Conservation (phyloP, 2,113 vertebrate species). For the Rhinoderma darwinii region DNA sequence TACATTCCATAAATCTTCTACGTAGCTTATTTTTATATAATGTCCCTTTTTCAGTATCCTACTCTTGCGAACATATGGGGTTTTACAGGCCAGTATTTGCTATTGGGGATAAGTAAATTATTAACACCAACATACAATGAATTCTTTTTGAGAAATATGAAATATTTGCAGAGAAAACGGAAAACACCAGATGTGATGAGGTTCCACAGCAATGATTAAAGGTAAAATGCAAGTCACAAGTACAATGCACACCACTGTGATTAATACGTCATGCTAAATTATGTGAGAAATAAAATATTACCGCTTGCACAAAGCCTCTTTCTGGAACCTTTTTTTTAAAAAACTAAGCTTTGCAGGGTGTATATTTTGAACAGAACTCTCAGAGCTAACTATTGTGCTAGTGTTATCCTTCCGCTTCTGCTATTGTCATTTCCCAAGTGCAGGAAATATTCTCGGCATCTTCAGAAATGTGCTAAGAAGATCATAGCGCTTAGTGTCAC, state of each 20-base stretch:
- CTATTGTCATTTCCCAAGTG: slow-evolving; percentile 57
- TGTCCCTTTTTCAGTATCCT: not conserved
- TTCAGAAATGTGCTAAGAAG: slow-evolving; percentile 59
- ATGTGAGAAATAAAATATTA: slow-evolving; percentile 54
- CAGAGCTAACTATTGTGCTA: slow-evolving; percentile 28
- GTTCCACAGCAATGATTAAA: slow-evolving; percentile 27
- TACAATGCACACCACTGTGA: slow-evolving; percentile 17
- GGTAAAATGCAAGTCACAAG: slow-evolving; percentile 4
- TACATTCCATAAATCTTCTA: not conserved
- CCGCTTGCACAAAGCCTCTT: not conserved
- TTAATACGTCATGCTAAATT: slow-evolving; percentile 39
- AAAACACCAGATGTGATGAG: not conserved
- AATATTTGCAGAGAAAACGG: not conserved
- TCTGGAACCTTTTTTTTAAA: slow-evolving; percentile 35
- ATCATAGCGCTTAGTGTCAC: slow-evolving; percentile 57
- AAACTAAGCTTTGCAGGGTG: slow-evolving; percentile 17
- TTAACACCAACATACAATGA: not conserved
- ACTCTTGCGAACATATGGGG: not conserved
- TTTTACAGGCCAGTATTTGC: not conserved
- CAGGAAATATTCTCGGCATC: slow-evolving; percentile 57
- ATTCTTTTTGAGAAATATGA: not conserved
- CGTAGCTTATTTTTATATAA: not conserved
- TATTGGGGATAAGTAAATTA: not conserved
- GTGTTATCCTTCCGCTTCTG: slow-evolving; percentile 57
- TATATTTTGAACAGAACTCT: slow-evolving; percentile 55